These are phyloP conservation scores for Meteorus colon DNA, from an alignment of 2,888 invertebrate species.

Conservation along the genomic window DNA sequence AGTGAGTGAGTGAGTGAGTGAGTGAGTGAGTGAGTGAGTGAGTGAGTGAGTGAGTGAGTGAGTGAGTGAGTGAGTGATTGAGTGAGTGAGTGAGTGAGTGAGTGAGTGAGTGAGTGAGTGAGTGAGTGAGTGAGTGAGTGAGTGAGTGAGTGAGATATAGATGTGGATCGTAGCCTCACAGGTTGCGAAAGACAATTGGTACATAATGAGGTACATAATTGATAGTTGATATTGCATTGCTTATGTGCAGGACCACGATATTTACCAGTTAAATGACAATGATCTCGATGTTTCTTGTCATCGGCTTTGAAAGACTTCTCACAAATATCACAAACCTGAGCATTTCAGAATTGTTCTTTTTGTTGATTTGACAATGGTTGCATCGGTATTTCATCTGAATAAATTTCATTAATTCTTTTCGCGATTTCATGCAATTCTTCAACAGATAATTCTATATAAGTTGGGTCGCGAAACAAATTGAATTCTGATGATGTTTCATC, in stretches of 20 bases:
- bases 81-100: too few relatives aligned
- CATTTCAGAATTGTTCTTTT: neutral
- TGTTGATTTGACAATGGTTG: neutral
- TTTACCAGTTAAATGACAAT: too few relatives aligned
- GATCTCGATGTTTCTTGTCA: neutral
- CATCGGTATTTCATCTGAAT: neutral
- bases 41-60: too few relatives aligned
- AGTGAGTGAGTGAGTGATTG: too few relatives aligned
- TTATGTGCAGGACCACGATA: too few relatives aligned
- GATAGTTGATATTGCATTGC: too few relatives aligned
- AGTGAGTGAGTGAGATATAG: too few relatives aligned
- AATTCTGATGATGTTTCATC: neutral
- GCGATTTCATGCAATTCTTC: neutral
- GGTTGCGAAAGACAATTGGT: neutral
- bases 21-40: too few relatives aligned
- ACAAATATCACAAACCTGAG: neutral
- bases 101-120: too few relatives aligned
- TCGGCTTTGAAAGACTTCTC: neutral
- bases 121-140: too few relatives aligned
- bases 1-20: too few relatives aligned
- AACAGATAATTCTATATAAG: neutral
- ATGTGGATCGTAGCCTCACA: slow-evolving; percentile 48
- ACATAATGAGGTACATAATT: too few relatives aligned
- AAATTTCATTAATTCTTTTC: neutral
- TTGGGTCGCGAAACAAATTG: neutral